These are phyloP conservation scores for Sesia apiformis DNA, from an alignment of 2,888 invertebrate species.

Conservation along the genomic window DNA sequence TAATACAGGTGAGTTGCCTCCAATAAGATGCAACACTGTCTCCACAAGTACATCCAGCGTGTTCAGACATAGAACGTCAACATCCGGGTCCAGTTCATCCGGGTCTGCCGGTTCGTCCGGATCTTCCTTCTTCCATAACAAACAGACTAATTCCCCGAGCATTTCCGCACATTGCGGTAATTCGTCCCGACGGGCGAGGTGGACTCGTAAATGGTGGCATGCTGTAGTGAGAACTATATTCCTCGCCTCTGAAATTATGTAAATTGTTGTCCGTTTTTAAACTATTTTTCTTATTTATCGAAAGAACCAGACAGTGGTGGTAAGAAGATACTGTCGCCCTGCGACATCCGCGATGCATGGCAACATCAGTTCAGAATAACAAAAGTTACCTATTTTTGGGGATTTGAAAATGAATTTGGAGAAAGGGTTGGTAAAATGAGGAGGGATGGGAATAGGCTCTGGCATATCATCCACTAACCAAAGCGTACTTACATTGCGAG, in stretches of 20 bases:
- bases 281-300: no score
- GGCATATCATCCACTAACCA: no score
- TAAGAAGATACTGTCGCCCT: no score
- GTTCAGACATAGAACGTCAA: conserved; percentile 87
- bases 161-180: conserved; percentile 89
- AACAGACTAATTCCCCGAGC: conserved; percentile 85
- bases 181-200: conserved; percentile 87
- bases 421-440: no score
- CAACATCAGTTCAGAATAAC: no score
- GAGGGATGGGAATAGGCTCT: no score
- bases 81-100: conserved; percentile 77
- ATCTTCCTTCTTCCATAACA: conserved; percentile 68
- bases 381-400: no score
- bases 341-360: no score
- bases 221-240: conserved; percentile 87
- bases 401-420: no score
- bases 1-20: conserved; percentile 82
- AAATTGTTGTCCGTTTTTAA: neutral
- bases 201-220: conserved; percentile 88
- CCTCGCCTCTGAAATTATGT: conserved; percentile 80
- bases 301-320: no score
- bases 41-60: conserved; percentile 90
- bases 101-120: conserved; percentile 58
- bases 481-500: no score
- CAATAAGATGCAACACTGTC: conserved; percentile 86